phyloP scores from a whole-genome alignment of 2,797 vertebrate species.

The Muscicapa striata region DNA sequence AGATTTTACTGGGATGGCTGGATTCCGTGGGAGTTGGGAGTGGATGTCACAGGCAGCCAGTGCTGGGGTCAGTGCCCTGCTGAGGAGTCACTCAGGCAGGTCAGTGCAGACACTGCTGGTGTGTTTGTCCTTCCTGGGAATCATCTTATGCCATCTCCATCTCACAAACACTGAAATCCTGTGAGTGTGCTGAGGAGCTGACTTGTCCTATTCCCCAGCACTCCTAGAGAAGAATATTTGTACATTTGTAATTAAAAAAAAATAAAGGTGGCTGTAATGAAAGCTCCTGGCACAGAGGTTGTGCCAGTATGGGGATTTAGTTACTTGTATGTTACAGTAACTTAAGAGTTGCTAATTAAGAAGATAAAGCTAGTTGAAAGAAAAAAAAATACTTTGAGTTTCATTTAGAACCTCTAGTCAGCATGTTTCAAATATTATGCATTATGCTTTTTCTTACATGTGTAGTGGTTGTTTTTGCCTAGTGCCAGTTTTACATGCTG shows the following conservation, averaged over 20 bases:
- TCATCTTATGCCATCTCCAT: not conserved
- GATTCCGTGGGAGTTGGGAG: fast-evolving
- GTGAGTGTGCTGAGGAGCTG: not conserved
- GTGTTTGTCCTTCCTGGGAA: not conserved
- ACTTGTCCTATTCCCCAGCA: not conserved
- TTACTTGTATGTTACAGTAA: constrained; percentile 24
- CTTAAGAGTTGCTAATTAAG: constrained; percentile 23
- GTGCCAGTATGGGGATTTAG: constrained; percentile 18
- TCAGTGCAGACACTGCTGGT: fast-evolving
- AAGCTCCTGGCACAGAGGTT: not conserved
- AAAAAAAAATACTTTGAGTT: not conserved
- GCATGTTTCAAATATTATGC: not conserved
- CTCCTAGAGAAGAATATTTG: not conserved
- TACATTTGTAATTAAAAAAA: not conserved
- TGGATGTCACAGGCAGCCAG: not conserved
- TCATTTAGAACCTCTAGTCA: not conserved
- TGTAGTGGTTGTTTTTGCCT: not conserved
- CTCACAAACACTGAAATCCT: not conserved
- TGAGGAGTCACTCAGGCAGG: fast-evolving
- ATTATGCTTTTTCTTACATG: not conserved
- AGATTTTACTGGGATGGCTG: not conserved
- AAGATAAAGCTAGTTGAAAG: not conserved
- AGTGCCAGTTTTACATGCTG: not conserved
- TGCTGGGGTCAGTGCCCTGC: not conserved
- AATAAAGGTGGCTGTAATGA: not conserved